Base-by-base conservation (phyloP, 1,140 invertebrate species). In the Drosophila sucinea region DNA sequence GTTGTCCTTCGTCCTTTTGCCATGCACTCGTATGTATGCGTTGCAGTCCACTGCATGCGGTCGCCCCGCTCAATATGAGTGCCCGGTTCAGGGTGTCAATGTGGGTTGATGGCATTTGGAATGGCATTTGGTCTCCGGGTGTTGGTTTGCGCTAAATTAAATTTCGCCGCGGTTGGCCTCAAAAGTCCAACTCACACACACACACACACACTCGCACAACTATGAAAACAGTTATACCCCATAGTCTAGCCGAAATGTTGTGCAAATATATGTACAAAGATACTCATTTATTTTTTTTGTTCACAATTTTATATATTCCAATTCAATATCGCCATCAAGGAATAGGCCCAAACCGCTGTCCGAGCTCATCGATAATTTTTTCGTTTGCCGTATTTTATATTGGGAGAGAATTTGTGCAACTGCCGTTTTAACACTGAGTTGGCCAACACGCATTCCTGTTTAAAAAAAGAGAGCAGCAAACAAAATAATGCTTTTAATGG, bases 131-230 rank as follows among this genome's bases (percentile, higher is more conserved):
- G 80, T 89, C 84, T 89, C 84, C 68, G 84, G 44, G 44, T 51
- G 80, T 81, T 81, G 84, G 80, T 72, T 87, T 89, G 83, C 80
- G 83, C 83, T 89, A 87, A 87, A 87, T 87, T 87, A 87, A 87
- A 87, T 87, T 87, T 87, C 54, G 79, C 38, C 71, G 70, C 76
- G 72, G 67, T 71, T 73, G 79, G 27, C 76, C 77, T 76, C 77
- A 77, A 82, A 81, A 77, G 67, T 67, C 71, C 78, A 72, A 62
- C 68, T 23, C 60, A 33, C 38, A n/a, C 54, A 10, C n/a, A 55
- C 32, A 55, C 17, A 65, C 23, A 66, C 60, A 60, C 62, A 56
- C 63, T 64, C 60, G 32, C 17, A 56, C 72, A 66, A 62, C 17
- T 58, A 67, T 29, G 57, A 54, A 76, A 75, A 76, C 69, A 76